These are phyloP conservation scores for Melanotaenia parkinsoni DNA, from an alignment of 2,797 vertebrate genomes.

Conservation along the genomic window DNA sequence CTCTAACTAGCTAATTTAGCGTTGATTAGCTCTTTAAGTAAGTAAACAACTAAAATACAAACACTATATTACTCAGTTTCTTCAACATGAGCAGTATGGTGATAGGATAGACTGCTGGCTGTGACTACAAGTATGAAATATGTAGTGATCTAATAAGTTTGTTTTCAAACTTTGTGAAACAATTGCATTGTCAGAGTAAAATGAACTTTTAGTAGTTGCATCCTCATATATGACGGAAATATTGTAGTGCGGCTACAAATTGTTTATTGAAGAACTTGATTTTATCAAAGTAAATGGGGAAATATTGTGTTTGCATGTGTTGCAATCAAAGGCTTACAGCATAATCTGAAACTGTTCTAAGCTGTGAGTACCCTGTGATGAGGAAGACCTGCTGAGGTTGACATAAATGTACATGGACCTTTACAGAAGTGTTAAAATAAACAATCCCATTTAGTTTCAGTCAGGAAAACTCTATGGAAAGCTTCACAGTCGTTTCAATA, in stretches of 20 bases:
- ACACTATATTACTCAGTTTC: too few species aligned
- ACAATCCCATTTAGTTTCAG: neutral
- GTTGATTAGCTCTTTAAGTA: neutral
- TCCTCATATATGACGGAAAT: neutral
- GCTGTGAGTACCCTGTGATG: neutral
- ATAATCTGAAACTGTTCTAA: neutral
- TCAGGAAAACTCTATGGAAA: neutral
- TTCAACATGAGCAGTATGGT: too few species aligned
- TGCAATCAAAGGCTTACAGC: neutral
- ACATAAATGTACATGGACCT: neutral
- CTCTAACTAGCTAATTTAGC: neutral
- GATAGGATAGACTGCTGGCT: too few species aligned
- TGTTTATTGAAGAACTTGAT: neutral
- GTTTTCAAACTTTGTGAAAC: neutral
- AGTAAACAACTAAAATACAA: neutral
- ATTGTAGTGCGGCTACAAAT: neutral
- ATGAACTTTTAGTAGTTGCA: neutral
- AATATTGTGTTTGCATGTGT: neutral
- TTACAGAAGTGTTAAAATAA: neutral
- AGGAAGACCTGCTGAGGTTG: neutral
- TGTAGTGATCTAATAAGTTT: too few species aligned
- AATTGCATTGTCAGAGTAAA: neutral
- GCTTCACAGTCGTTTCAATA: conserved; percentile 7
- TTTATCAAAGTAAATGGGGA: neutral
- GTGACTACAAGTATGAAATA: too few species aligned